Conservation (phyloP, 2,113 vertebrate species). For the Zosterops borbonicus region DNA sequence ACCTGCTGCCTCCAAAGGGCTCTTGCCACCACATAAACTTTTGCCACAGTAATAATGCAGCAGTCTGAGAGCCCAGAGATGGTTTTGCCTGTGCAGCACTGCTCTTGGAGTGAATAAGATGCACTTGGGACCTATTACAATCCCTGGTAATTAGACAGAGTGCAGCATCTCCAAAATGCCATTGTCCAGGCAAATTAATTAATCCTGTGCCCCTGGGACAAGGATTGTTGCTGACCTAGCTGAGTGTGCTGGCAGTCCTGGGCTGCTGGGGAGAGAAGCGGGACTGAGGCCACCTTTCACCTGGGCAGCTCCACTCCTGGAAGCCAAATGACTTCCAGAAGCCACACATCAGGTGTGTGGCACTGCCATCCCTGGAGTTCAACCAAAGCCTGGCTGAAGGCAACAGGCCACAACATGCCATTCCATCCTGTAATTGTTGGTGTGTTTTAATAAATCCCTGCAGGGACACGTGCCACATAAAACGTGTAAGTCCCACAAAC, state of each 20-base stretch:
- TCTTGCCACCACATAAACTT: accelerated
- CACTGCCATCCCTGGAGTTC: background rate
- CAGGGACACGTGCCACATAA: background rate
- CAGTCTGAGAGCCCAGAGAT: background rate
- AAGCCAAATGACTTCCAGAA: background rate
- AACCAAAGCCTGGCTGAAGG: background rate
- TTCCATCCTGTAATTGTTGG: background rate
- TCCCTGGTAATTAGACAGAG: background rate
- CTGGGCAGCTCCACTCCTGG: background rate
- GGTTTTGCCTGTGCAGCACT: background rate
- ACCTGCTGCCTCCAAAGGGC: background rate
- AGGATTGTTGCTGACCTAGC: background rate
- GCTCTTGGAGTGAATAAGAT: background rate
- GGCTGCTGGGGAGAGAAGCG: background rate
- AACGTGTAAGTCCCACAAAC: background rate
- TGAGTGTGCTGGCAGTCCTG: background rate
- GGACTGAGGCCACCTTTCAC: background rate
- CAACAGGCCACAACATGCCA: background rate
- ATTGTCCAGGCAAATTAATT: background rate
- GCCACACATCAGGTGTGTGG: background rate
- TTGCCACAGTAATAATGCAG: background rate
- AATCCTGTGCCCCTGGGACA: background rate
- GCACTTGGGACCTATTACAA: background rate
- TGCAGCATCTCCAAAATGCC: background rate
- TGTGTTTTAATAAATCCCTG: background rate